Evolutionary conservation across 2,888 invertebrate species (phyloP).

Genomic region (Cryptocheilus praepositus): DNA sequence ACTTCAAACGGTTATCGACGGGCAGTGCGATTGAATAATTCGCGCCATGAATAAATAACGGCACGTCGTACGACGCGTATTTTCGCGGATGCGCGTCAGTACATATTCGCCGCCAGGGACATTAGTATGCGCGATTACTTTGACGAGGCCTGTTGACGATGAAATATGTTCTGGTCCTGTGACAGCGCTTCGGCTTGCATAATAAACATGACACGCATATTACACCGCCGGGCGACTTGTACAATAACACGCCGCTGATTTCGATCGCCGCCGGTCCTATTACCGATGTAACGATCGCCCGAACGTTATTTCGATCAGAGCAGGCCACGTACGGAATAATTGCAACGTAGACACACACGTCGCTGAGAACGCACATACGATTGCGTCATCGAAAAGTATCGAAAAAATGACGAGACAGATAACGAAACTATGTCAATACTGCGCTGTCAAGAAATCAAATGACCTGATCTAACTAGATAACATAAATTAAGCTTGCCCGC

Average conservation of each 20-base stretch:
- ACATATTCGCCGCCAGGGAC: slow-evolving; percentile 4
- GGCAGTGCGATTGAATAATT: too few relatives aligned
- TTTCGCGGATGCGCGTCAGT: too few relatives aligned
- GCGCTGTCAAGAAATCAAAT: too few relatives aligned
- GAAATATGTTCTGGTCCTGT: slow-evolving; percentile 16
- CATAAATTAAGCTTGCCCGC: too few relatives aligned
- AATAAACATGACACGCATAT: slow-evolving; percentile 17
- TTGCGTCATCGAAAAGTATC: too few relatives aligned
- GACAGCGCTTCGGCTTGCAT: slow-evolving; percentile 4
- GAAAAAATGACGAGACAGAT: slow-evolving; percentile 28
- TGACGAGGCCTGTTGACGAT: slow-evolving; percentile 16
- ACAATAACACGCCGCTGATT: slow-evolving; percentile 14
- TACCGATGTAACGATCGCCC: slow-evolving; percentile 25
- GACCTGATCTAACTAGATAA: too few relatives aligned
- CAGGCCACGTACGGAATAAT: too few relatives aligned
- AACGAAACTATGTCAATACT: too few relatives aligned
- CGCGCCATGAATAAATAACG: too few relatives aligned
- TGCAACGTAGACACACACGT: too few relatives aligned
- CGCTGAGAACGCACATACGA: too few relatives aligned
- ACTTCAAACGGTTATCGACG: not conserved
- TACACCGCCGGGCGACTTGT: slow-evolving; percentile 1
- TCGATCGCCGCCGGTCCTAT: slow-evolving; percentile 22
- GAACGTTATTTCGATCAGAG: slow-evolving; percentile 25
- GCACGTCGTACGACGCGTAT: too few relatives aligned
- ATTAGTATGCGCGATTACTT: slow-evolving; percentile 13